Evolutionary conservation across 1,140 invertebrate species (phyloP).

Genomic region (Trachelipus rathkii): DNA sequence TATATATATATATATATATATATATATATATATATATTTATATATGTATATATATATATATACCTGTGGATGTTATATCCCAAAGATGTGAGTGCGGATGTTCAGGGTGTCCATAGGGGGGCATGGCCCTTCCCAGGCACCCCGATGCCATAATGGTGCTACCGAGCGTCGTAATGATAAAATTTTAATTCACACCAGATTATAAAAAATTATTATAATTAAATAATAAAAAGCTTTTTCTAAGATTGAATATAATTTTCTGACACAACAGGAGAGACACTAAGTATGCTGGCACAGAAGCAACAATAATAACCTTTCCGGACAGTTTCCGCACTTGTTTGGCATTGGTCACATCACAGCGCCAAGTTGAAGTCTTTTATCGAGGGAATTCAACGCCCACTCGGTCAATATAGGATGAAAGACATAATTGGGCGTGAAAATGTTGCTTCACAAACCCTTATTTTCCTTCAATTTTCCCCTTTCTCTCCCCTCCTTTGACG

Average conservation of each 20-base stretch:
- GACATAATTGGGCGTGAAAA: not conserved
- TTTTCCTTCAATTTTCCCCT: not conserved
- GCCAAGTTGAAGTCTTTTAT: not conserved
- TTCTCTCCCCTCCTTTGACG: not conserved
- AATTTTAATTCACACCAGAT: not conserved
- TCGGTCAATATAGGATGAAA: not conserved
- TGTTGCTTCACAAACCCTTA: too few species aligned
- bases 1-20: slow-evolving; percentile 6
- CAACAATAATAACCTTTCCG: not conserved
- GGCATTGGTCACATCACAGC: not conserved
- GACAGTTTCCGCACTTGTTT: not conserved
- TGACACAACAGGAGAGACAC: not conserved
- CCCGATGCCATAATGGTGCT: slow-evolving; percentile 13
- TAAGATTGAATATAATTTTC: not conserved
- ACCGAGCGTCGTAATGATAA: not conserved
- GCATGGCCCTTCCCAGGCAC: slow-evolving; percentile 26
- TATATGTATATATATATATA: not conserved
- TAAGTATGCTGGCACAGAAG: not conserved
- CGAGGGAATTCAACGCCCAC: not conserved
- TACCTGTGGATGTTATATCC: slow-evolving; percentile 32
- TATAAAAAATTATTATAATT: too few species aligned
- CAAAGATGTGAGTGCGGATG: slow-evolving; percentile 20
- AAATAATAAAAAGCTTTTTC: not conserved
- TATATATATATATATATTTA: not conserved
- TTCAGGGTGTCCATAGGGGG: slow-evolving; percentile 14